Evolutionary conservation across 2,888 invertebrate species (phyloP).

Genomic region (Nemapogon koenigi): DNA sequence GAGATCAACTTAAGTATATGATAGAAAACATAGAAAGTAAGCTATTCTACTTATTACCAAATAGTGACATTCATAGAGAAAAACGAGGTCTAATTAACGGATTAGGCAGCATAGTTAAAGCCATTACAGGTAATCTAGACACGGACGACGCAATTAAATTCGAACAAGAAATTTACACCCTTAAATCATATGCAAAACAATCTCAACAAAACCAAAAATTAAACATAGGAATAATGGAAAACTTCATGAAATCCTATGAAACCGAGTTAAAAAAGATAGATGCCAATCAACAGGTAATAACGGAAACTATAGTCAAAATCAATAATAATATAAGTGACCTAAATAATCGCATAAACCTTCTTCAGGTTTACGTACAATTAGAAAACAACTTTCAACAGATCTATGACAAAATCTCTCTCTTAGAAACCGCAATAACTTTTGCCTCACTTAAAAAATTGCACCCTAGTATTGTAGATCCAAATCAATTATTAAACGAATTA

Average conservation of each 20-base stretch:
- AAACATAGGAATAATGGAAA: slow-evolving; percentile 1
- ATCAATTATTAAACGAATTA: background rate
- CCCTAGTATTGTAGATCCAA: slow-evolving; percentile 1
- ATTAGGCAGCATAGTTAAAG: slow-evolving; percentile 1
- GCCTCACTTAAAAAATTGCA: background rate
- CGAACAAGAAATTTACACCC: background rate
- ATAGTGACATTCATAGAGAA: background rate
- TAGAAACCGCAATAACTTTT: slow-evolving; percentile 2
- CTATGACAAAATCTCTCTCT: slow-evolving; percentile 1
- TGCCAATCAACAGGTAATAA: background rate
- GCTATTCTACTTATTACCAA: background rate
- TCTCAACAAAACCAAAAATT: background rate
- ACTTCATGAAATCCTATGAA: background rate
- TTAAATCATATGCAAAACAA: background rate
- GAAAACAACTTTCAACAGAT: slow-evolving; percentile 3
- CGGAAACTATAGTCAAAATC: background rate
- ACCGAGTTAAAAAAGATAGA: background rate
- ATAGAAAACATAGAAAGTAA: slow-evolving; percentile 8
- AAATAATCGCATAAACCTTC: background rate
- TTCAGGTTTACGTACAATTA: slow-evolving; percentile 1
- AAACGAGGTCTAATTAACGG: slow-evolving; percentile 4
- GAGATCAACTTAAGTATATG: slow-evolving; percentile 4
- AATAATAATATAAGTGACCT: background rate
- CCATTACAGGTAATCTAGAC: slow-evolving; percentile 4
- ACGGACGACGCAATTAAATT: slow-evolving; percentile 1